Conservation (phyloP, 2,113 vertebrate genomes). For the Ginglymostoma cirratum region DNA sequence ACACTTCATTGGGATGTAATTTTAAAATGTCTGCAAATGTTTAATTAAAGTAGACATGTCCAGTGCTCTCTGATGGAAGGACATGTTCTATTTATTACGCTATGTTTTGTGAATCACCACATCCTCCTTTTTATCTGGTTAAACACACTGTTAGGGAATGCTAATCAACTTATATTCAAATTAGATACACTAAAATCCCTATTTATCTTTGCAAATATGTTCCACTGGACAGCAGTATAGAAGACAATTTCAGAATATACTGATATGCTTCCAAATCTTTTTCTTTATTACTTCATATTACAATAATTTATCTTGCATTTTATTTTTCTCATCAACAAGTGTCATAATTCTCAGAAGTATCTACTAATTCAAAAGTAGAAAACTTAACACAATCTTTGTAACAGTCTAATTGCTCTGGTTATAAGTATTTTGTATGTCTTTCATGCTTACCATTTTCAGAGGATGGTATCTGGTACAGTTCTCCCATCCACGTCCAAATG, state of each 20-base stretch:
- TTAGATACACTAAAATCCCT: not conserved
- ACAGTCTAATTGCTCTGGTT: not conserved
- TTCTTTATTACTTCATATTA: not conserved
- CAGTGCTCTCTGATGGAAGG: not conserved
- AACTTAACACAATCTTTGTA: not conserved
- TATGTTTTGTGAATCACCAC: not conserved
- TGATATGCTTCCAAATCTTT: not conserved
- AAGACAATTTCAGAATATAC: not conserved
- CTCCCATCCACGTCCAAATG: not conserved
- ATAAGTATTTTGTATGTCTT: not conserved
- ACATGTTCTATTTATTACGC: not conserved
- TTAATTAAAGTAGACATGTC: not conserved
- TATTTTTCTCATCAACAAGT: not conserved
- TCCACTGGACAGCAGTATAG: not conserved
- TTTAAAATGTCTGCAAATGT: not conserved
- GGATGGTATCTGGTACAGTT: not conserved
- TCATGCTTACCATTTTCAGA: not conserved
- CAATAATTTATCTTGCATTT: not conserved
- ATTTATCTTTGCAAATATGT: not conserved
- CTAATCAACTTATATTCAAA: not conserved
- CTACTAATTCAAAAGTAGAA: not conserved
- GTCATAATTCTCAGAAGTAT: not conserved
- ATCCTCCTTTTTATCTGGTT: not conserved
- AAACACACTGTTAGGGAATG: no score
- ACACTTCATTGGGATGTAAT: not conserved